Conservation (phyloP, 2,113 vertebrate genomes). For the Todiramphus chloris region DNA sequence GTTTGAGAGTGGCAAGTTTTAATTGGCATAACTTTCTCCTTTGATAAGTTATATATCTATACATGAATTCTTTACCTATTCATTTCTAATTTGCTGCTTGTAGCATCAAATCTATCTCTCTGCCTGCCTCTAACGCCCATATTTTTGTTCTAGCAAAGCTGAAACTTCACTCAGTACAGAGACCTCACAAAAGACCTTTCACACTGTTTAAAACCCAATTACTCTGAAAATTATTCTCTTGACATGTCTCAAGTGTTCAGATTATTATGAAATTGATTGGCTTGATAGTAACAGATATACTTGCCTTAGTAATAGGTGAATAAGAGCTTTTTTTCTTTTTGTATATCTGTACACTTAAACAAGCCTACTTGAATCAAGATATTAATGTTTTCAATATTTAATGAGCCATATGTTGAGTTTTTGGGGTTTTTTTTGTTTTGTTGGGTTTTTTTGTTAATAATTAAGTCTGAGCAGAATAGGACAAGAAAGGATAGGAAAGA, state of each 20-base stretch:
- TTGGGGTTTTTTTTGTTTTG: background rate
- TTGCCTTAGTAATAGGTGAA: background rate
- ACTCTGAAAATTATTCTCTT: background rate
- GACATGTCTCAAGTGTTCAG: background rate
- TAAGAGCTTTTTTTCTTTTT: background rate
- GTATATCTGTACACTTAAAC: background rate
- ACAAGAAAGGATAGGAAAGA: background rate
- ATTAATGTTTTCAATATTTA: background rate
- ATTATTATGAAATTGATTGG: background rate
- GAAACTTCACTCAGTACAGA: background rate
- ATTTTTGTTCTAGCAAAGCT: background rate
- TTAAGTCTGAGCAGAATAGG: background rate
- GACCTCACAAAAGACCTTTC: background rate
- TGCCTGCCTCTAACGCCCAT: background rate
- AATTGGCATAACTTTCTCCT: background rate
- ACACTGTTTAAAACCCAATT: background rate
- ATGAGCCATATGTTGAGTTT: background rate
- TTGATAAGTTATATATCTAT: background rate
- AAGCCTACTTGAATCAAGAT: background rate
- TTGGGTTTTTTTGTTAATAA: background rate
- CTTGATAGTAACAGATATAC: background rate
- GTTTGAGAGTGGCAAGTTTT: background rate
- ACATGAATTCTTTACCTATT: background rate
- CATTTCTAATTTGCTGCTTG: background rate
- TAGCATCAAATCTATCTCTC: background rate